Evolutionary conservation across 2,113 vertebrate genomes (phyloP).

Genomic region (Aramus guarauna): DNA sequence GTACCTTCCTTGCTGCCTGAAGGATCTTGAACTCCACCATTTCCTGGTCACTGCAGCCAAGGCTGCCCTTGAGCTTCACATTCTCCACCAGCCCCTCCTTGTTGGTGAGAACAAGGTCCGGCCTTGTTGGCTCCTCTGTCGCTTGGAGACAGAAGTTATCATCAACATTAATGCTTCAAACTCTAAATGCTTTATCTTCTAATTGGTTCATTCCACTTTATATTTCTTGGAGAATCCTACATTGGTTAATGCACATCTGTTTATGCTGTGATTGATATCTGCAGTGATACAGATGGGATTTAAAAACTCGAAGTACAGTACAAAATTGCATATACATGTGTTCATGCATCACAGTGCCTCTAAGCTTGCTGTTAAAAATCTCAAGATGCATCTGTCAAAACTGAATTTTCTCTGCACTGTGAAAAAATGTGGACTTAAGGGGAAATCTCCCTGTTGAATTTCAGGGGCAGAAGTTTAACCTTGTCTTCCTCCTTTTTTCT

Average conservation of each 20-base stretch:
- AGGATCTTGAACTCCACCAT: too few species aligned
- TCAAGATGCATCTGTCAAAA: background rate
- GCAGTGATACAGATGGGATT: background rate
- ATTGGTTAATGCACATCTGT: background rate
- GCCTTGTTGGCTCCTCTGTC: too few species aligned
- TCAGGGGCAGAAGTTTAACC: background rate
- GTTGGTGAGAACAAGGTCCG: too few species aligned
- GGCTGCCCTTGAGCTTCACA: too few species aligned
- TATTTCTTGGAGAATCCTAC: background rate
- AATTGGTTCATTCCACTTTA: background rate
- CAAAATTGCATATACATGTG: background rate
- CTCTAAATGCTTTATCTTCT: background rate
- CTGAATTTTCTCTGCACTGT: background rate
- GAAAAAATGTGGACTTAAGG: background rate
- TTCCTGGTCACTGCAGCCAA: too few species aligned
- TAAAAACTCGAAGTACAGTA: background rate
- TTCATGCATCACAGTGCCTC: background rate
- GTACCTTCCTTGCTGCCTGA: too few species aligned
- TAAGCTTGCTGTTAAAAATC: background rate
- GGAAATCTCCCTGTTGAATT: background rate
- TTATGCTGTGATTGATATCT: background rate
- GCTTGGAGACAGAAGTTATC: too few species aligned
- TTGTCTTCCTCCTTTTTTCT: background rate
- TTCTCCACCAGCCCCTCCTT: too few species aligned
- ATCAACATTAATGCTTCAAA: background rate